Evolutionary conservation across 1,140 invertebrate species (phyloP), one percentile per base, ranked within the genome.

Genomic region (Drosophila willistoni): DNA sequence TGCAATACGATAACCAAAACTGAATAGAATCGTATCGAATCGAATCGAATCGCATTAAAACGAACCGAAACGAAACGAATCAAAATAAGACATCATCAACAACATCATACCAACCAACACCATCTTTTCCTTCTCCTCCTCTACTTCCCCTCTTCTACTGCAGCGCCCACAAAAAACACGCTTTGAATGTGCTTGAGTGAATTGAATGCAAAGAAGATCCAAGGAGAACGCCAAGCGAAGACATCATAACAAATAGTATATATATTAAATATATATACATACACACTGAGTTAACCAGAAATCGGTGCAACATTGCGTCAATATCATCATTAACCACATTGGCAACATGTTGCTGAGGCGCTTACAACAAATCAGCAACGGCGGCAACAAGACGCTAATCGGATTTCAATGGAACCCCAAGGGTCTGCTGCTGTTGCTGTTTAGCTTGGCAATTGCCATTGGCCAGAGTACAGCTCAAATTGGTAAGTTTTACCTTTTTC

Each of bases 271-370:
- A 29, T 29, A 29, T 29, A 29, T 29, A 29, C 29, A 29, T 29
- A 29, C 29, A 29, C 9, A 51, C 55, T 47, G 61, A 55, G 47
- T 44, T 44, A 68, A 39, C 55, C 6, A 36, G 41, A 29, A 71
- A 66, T 44, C 47, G 56, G 12, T 63, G 55, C 71, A 77, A 77
- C 66, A 73, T 69, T 77, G 64, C 44, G 44, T 57, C 64, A 64
- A 29, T 14, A 47, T 17, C 33, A 47, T 12, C 33, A 17, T 55
- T 54, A 47, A 51, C 55, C 68, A 72, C 62, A 54, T 39, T 66
- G 65, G 56, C 69, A 83, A 76, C 66, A 83, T 83, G 79, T 64
- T 75, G 80, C 71, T 75, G 62, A 73, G 75, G 64, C 79, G 75
- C 66, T 75, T 65, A 68, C 75, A 47, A 74, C 66, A 79, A 54